Conservation (phyloP, 2,888 invertebrate genomes). For the Herminia tarsipennalis region DNA sequence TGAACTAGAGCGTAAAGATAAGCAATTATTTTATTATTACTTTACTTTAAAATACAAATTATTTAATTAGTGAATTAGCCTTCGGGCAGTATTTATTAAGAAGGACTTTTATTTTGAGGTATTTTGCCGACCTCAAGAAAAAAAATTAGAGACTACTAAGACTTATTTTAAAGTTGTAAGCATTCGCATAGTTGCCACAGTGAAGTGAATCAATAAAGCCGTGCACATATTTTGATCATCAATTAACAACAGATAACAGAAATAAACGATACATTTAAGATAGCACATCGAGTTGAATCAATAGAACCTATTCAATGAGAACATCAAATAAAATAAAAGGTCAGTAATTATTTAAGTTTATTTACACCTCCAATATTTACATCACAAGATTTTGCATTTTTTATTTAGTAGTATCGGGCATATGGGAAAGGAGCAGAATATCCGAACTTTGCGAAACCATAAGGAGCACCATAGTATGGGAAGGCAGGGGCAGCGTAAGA, state of each 20-base stretch:
- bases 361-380: slow-evolving; percentile 52
- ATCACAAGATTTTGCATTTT: slow-evolving; percentile 14
- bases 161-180: too few species aligned
- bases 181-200: too few species aligned
- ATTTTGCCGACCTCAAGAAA: not conserved
- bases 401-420: slow-evolving; percentile 50
- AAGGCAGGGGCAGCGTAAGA: slow-evolving; percentile 38
- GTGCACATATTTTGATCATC: too few species aligned
- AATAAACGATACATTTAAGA: too few species aligned
- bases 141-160: not conserved
- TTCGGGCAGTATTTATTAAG: slow-evolving; percentile 1
- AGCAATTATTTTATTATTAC: not conserved
- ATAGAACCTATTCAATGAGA: too few species aligned
- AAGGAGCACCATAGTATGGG: slow-evolving; percentile 37
- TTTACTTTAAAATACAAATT: not conserved
- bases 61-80: slow-evolving; percentile 9
- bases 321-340: slow-evolving; percentile 11
- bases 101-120: not conserved
- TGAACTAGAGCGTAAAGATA: slow-evolving; percentile 30
- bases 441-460: slow-evolving; percentile 22
- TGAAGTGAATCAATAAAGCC: too few species aligned
- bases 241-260: not conserved
- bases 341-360: slow-evolving; percentile 27
- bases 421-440: slow-evolving; percentile 49
- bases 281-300: too few species aligned